phyloP scores from a whole-genome alignment of 1,140 invertebrate species.

The Atta texana region DNA sequence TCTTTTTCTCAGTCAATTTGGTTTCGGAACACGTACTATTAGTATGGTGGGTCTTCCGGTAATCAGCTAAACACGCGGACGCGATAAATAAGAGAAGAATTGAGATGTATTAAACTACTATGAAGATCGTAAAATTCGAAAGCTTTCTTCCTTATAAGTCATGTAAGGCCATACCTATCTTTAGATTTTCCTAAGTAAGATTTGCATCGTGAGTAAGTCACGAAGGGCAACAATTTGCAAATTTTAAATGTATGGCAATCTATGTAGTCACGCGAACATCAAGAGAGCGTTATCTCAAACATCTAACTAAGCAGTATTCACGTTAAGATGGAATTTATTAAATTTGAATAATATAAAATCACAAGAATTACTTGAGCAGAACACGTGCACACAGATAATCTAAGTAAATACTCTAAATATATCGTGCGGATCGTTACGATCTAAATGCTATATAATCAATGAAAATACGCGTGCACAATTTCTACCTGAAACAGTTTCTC shows the following conservation, averaged over 20 bases:
- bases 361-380: not conserved
- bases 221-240: slow-evolving; percentile 36
- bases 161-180: not conserved
- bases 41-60: not conserved
- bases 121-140: slow-evolving; percentile 9
- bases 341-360: slow-evolving; percentile 31
- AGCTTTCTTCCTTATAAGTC: not conserved
- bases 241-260: slow-evolving; percentile 23
- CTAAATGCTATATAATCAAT: not conserved
- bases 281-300: slow-evolving; percentile 13
- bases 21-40: not conserved
- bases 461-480: not conserved
- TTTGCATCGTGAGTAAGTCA: slow-evolving; percentile 28
- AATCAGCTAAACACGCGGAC: slow-evolving; percentile 13
- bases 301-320: slow-evolving; percentile 25
- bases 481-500: not conserved
- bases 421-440: not conserved
- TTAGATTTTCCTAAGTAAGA: slow-evolving; percentile 40
- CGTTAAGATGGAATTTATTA: slow-evolving; percentile 4
- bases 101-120: slow-evolving; percentile 23
- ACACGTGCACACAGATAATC: not conserved
- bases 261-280: slow-evolving; percentile 25
- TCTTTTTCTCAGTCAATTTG: not conserved
- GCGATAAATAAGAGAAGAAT: not conserved
- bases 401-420: slow-evolving; percentile 9